These are phyloP conservation scores for Heliconius congener DNA, from an alignment of 1,140 invertebrate species.

Conservation along the genomic window DNA sequence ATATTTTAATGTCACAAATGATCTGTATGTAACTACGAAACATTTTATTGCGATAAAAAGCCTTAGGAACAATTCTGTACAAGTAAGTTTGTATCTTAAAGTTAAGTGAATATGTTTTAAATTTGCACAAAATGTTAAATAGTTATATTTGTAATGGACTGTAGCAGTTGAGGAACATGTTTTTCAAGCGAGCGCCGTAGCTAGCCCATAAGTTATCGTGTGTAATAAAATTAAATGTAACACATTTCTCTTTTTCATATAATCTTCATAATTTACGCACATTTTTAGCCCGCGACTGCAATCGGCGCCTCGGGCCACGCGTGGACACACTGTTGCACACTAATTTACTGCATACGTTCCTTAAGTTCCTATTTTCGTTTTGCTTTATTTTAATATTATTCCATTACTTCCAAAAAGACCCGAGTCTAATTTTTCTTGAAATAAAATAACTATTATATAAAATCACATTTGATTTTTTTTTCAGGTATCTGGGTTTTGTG, in stretches of 20 bases:
- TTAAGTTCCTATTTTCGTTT: slow-evolving; percentile 27
- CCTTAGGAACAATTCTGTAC: slow-evolving; percentile 34
- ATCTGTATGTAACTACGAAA: slow-evolving; percentile 77
- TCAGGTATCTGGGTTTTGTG: no score
- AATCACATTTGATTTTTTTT: no score
- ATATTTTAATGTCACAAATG: slow-evolving; percentile 82
- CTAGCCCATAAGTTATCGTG: slow-evolving; percentile 79
- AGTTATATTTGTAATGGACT: slow-evolving; percentile 35
- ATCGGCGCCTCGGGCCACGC: slow-evolving; percentile 58
- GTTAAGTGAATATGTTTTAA: slow-evolving; percentile 23
- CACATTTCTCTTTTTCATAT: slow-evolving; percentile 81
- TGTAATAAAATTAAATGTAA: slow-evolving; percentile 82
- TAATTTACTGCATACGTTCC: slow-evolving; percentile 22
- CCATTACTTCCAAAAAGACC: not conserved
- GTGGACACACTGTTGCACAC: slow-evolving; percentile 21
- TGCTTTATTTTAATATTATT: not conserved
- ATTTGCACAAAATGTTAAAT: not conserved
- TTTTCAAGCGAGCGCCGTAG: slow-evolving; percentile 74
- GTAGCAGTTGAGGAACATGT: slow-evolving; percentile 55
- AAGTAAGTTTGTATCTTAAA: slow-evolving; percentile 35
- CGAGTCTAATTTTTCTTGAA: not conserved
- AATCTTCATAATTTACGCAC: slow-evolving; percentile 80
- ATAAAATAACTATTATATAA: no score
- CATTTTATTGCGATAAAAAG: slow-evolving; percentile 44
- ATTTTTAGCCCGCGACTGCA: slow-evolving; percentile 76